Percentiles rank a stretch among this genome's conserved stretches.
phyloP scores from a whole-genome alignment of 2,113 vertebrate species.

The Xiphias gladius region DNA sequence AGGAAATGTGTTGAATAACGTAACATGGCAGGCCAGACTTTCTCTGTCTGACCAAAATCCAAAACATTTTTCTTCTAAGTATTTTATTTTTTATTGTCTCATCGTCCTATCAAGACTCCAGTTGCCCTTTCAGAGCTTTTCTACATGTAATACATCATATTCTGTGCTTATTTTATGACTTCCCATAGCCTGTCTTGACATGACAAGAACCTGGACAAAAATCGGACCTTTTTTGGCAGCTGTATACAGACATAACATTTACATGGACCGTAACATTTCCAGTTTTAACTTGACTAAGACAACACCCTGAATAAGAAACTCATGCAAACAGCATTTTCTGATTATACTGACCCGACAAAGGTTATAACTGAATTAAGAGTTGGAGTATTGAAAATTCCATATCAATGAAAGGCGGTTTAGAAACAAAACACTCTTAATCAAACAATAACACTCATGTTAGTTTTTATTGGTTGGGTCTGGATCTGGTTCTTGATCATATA shows the following conservation, averaged over 20 bases:
- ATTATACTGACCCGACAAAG: slow-evolving; percentile 44
- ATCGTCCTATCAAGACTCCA: slow-evolving; percentile 37
- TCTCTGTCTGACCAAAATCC: slow-evolving; percentile 41
- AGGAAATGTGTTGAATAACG: slow-evolving; percentile 76
- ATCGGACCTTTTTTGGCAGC: slow-evolving; percentile 55
- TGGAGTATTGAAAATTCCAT: slow-evolving; percentile 33
- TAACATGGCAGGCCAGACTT: slow-evolving; percentile 63
- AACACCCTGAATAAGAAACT: slow-evolving; percentile 61
- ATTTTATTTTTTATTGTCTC: slow-evolving; percentile 64
- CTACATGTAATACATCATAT: slow-evolving; percentile 56
- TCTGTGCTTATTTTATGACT: slow-evolving; percentile 67
- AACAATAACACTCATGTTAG: slow-evolving; percentile 5
- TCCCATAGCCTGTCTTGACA: slow-evolving; percentile 53
- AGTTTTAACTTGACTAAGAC: slow-evolving; percentile 66
- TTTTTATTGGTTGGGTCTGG: slow-evolving; percentile 28
- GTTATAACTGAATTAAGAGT: slow-evolving; percentile 31
- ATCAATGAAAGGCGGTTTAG: slow-evolving; percentile 14
- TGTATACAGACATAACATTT: slow-evolving; percentile 68
- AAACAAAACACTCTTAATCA: slow-evolving; percentile 34
- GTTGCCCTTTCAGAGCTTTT: slow-evolving; percentile 48
- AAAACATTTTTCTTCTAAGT: slow-evolving; percentile 59
- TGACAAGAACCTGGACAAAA: slow-evolving; percentile 50
- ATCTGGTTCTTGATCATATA: slow-evolving; percentile 23
- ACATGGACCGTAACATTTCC: slow-evolving; percentile 66
- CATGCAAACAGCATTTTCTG: slow-evolving; percentile 64